These are phyloP conservation scores for Venturia canescens DNA, from an alignment of 1,140 invertebrate species.

Conservation along the genomic window DNA sequence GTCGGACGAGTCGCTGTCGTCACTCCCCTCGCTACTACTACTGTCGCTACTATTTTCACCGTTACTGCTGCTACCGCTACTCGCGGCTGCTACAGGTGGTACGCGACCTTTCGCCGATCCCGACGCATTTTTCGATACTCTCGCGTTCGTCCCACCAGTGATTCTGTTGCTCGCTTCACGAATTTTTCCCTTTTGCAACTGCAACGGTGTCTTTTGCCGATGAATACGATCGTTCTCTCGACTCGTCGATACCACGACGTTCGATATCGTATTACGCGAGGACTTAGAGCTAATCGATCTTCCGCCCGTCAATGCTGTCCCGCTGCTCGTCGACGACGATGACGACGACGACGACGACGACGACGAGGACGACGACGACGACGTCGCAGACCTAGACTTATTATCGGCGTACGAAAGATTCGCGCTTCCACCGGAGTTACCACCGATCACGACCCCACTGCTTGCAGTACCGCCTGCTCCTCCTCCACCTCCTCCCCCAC, in stretches of 20 bases:
- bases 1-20: constrained; percentile 58
- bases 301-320: constrained; percentile 32
- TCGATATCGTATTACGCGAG: constrained; percentile 29
- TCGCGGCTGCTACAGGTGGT: constrained; percentile 20
- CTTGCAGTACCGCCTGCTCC: constrained; percentile 38
- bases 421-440: constrained; percentile 13
- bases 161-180: background rate
- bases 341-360: constrained; percentile 42
- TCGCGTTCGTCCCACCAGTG: background rate
- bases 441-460: constrained; percentile 34
- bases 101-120: constrained; percentile 25
- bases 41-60: constrained; percentile 65
- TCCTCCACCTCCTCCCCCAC: constrained; percentile 62
- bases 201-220: constrained; percentile 26
- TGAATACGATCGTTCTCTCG: background rate
- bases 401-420: constrained; percentile 29
- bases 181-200: constrained; percentile 43
- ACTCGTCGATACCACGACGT: background rate
- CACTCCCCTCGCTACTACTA: constrained; percentile 61
- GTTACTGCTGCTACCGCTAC: constrained; percentile 61
- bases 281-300: constrained; percentile 58
- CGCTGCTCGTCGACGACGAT: constrained; percentile 39
- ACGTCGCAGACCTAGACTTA: constrained; percentile 54
- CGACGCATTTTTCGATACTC: background rate
- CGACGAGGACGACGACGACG: constrained; percentile 44